Evolutionary conservation across 2,888 invertebrate species (phyloP).

Genomic region (Drosophila helvetica): DNA sequence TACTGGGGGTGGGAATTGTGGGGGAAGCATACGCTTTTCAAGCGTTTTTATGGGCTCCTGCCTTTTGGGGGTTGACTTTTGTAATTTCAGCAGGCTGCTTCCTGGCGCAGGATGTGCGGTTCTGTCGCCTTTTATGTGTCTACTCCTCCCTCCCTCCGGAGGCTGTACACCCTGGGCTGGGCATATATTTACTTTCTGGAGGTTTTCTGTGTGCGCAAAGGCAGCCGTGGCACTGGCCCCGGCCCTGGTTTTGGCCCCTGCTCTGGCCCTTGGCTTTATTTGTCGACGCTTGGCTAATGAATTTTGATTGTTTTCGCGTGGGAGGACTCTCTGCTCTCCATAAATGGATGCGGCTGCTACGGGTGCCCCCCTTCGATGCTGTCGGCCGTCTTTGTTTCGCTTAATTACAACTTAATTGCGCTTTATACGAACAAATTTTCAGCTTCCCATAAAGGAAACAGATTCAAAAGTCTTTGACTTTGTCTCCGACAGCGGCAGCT

Average conservation of each 20-base stretch:
- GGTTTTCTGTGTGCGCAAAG: conserved; percentile 24
- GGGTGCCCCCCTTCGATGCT: conserved; percentile 13
- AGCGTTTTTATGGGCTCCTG: conserved; percentile 71
- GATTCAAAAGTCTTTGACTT: conserved; percentile 14
- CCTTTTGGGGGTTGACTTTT: conserved; percentile 76
- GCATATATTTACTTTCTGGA: conserved; percentile 62
- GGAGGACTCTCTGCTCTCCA: conserved; percentile 35
- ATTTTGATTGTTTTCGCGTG: conserved; percentile 69
- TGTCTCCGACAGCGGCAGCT: conserved; percentile 36
- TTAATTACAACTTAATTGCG: conserved; percentile 79
- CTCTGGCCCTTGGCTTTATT: conserved; percentile 68
- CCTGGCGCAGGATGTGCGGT: conserved; percentile 79
- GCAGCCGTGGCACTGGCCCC: conserved; percentile 12
- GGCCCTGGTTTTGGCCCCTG: conserved; percentile 1
- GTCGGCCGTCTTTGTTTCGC: conserved; percentile 55
- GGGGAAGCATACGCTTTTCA: conserved; percentile 70
- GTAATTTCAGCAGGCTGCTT: conserved; percentile 78
- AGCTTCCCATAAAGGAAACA: conserved; percentile 55
- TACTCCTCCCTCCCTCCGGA: conserved; percentile 14
- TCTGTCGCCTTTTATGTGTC: conserved; percentile 71
- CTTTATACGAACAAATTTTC: conserved; percentile 73
- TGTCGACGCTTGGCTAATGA: conserved; percentile 76
- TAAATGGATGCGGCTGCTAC: conserved; percentile 20
- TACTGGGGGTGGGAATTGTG: not conserved
- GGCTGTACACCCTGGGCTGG: conserved; percentile 19